Conservation (phyloP, 2,113 vertebrate genomes). For the Sinosuthora webbiana region DNA sequence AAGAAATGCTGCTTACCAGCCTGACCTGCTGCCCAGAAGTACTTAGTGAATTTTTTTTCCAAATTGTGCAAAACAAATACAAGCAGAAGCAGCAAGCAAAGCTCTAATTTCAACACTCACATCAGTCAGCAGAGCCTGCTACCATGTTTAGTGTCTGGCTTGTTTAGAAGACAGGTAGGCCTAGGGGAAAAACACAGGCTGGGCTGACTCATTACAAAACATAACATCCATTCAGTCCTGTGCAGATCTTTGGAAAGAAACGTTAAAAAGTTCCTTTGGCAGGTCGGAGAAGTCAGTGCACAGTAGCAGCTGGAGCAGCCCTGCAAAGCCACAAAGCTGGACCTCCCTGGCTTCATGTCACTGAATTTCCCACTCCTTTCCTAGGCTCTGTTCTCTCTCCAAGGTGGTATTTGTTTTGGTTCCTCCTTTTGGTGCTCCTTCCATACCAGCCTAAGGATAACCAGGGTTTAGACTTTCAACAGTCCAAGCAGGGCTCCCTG, state of each 20-base stretch:
- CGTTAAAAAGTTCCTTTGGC: not conserved
- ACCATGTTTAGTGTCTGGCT: not conserved
- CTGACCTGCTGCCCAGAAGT: not conserved
- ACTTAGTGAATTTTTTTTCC: not conserved
- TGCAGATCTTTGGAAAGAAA: not conserved
- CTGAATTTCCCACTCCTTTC: not conserved
- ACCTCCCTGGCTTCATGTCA: not conserved
- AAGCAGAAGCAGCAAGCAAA: not conserved
- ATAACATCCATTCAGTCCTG: not conserved
- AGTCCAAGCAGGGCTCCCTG: not conserved
- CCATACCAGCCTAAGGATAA: not conserved
- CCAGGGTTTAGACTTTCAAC: not conserved
- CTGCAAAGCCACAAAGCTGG: not conserved
- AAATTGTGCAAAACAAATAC: not conserved
- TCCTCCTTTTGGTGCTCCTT: conserved; percentile 19
- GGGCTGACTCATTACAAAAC: not conserved
- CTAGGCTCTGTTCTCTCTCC: not conserved
- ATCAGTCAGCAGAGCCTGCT: not conserved
- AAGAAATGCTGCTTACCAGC: not conserved
- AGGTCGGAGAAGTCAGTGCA: not conserved
- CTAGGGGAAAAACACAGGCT: not conserved
- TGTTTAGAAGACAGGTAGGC: not conserved
- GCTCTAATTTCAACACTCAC: not conserved
- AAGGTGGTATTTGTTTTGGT: conserved; percentile 1
- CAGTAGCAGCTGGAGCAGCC: not conserved